Evolutionary conservation across 2,113 vertebrate genomes (phyloP).

Genomic region (Garra rufa): DNA sequence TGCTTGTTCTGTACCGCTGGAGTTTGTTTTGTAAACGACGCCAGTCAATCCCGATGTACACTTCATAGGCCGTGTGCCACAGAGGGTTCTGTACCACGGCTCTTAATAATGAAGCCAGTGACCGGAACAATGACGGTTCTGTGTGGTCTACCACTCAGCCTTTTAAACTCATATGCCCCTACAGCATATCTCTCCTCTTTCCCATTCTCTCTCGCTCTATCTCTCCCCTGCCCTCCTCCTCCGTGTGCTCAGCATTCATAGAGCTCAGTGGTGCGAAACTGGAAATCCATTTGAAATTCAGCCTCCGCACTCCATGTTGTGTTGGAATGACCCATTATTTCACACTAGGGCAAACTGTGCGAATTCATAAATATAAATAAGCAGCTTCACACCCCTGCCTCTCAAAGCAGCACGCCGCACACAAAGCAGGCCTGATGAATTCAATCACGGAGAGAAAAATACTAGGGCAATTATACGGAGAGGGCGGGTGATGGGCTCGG

Average conservation of each 20-base stretch:
- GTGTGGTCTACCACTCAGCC: slow-evolving; percentile 52
- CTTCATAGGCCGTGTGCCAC: slow-evolving; percentile 25
- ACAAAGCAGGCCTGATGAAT: slow-evolving; percentile 63
- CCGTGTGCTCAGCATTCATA: slow-evolving; percentile 63
- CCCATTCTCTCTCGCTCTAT: slow-evolving; percentile 25
- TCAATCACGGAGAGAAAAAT: slow-evolving; percentile 53
- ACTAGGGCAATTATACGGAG: slow-evolving; percentile 54
- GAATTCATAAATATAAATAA: slow-evolving; percentile 80
- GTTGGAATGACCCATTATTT: slow-evolving; percentile 79
- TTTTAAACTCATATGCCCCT: slow-evolving; percentile 55
- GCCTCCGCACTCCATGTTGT: slow-evolving; percentile 77
- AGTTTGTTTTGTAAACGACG: slow-evolving; percentile 7
- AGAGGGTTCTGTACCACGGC: slow-evolving; percentile 48
- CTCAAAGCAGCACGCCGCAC: slow-evolving; percentile 64
- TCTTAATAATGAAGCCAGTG: slow-evolving; percentile 64
- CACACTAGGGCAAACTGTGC: slow-evolving; percentile 71
- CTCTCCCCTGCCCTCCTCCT: slow-evolving; percentile 58
- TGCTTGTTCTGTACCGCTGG: neutral
- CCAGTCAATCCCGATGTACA: slow-evolving; percentile 32
- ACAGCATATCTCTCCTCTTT: slow-evolving; percentile 47
- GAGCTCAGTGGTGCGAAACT: slow-evolving; percentile 71
- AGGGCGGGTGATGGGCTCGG: slow-evolving; percentile 39
- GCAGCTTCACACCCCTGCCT: slow-evolving; percentile 66
- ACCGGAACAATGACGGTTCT: slow-evolving; percentile 68
- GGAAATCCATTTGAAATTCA: slow-evolving; percentile 78